Conservation (phyloP, 2,888 invertebrate species). For the Xylota sylvarum region DNA sequence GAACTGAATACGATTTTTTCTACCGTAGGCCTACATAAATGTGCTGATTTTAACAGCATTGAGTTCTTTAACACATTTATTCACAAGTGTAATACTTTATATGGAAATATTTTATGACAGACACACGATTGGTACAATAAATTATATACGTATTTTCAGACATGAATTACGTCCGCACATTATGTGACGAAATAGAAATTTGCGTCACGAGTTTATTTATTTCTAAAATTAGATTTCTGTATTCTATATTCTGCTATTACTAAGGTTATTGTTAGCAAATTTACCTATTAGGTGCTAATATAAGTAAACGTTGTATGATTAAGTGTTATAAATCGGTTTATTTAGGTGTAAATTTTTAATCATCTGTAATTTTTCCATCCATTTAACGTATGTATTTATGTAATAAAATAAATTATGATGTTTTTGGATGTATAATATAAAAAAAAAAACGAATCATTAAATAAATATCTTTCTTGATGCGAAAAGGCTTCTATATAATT, state of each 20-base stretch:
- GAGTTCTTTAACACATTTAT: too few relatives aligned
- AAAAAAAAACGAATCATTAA: background rate
- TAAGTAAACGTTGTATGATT: background rate
- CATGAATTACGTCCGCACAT: too few relatives aligned
- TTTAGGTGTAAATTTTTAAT: constrained; percentile 3
- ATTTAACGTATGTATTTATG: background rate
- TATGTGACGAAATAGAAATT: too few relatives aligned
- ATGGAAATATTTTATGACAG: too few relatives aligned
- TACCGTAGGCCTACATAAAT: too few relatives aligned
- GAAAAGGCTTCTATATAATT: background rate
- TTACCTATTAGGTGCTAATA: background rate
- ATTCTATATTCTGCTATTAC: background rate
- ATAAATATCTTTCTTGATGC: background rate
- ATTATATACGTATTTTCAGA: too few relatives aligned
- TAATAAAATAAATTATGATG: background rate
- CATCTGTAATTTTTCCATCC: background rate
- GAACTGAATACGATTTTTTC: too few relatives aligned
- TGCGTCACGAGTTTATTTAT: background rate
- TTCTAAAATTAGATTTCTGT: background rate
- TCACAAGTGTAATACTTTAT: too few relatives aligned
- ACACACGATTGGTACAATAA: too few relatives aligned
- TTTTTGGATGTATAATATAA: background rate
- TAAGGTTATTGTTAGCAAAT: background rate
- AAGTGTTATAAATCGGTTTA: background rate
- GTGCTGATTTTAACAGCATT: too few relatives aligned